A percentile compares a stretch with the other conserved stretches of the same genome.
These are phyloP conservation scores for Microtus ochrogaster DNA, from an alignment of 2,113 vertebrate species.

Conservation along the genomic window DNA sequence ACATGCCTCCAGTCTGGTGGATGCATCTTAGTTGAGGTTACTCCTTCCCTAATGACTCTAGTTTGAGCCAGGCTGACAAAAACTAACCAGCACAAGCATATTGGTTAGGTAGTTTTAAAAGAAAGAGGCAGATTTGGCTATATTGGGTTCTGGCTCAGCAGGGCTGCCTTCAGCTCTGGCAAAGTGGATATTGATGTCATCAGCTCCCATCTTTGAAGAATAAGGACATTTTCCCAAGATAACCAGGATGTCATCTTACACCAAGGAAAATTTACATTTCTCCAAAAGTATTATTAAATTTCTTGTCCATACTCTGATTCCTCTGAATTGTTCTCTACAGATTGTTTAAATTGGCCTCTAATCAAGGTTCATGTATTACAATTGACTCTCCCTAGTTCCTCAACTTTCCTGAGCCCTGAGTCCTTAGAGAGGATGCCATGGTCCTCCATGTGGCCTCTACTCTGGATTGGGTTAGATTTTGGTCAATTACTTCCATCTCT, in stretches of 20 bases:
- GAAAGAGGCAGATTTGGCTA: too few species aligned
- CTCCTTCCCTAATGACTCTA: too few species aligned
- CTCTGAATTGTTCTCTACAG: not conserved
- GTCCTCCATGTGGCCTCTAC: not conserved
- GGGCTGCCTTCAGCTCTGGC: too few species aligned
- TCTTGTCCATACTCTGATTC: conserved; percentile 1
- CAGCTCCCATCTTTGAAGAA: not conserved
- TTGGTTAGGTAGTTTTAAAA: too few species aligned
- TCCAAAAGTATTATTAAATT: conserved; percentile 9
- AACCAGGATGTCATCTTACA: not conserved
- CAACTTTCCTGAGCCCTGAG: not conserved
- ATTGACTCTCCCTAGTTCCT: not conserved
- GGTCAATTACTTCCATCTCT: not conserved
- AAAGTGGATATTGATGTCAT: too few species aligned
- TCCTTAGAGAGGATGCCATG: not conserved
- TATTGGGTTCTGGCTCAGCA: too few species aligned
- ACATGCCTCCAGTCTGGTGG: too few species aligned
- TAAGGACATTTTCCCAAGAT: not conserved
- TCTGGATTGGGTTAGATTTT: not conserved
- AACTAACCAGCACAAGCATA: too few species aligned
- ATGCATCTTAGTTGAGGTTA: too few species aligned
- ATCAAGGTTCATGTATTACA: not conserved
- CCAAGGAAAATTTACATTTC: not conserved
- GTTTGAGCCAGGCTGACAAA: too few species aligned
- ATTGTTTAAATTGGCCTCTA: not conserved